phyloP scores from a whole-genome alignment of 2,888 invertebrate genomes.

The Luperina testacea region DNA sequence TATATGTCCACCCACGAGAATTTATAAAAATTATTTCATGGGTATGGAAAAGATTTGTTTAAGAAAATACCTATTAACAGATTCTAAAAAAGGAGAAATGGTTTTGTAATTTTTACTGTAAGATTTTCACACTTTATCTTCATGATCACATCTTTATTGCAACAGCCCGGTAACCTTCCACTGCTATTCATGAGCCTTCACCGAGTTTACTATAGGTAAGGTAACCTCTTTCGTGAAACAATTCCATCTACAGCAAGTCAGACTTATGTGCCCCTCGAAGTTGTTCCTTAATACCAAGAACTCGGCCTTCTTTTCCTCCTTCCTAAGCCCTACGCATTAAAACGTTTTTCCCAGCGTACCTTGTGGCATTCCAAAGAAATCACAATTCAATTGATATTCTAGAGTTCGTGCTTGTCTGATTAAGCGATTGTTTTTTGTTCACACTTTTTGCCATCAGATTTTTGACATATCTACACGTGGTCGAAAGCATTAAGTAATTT shows the following conservation, averaged over 20 bases:
- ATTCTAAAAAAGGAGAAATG: not conserved
- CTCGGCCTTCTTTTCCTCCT: not conserved
- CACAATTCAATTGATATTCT: conserved; percentile 7
- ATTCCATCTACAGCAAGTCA: not conserved
- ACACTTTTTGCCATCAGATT: conserved; percentile 26
- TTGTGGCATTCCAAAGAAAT: not conserved
- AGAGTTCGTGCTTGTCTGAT: conserved; percentile 23
- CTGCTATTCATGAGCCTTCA: not conserved
- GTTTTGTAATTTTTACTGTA: not conserved
- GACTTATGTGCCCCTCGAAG: not conserved
- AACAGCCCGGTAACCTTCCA: not conserved
- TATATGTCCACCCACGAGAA: not conserved
- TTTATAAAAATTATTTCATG: not conserved
- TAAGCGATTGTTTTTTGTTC: conserved; percentile 44
- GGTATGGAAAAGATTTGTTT: not conserved
- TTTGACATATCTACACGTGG: conserved; percentile 29
- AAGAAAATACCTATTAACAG: not conserved
- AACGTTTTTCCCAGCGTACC: not conserved
- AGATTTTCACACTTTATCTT: not conserved
- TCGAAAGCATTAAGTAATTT: conserved; percentile 12
- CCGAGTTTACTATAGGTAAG: not conserved
- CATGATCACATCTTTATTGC: not conserved
- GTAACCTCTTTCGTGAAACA: not conserved
- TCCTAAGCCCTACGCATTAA: not conserved
- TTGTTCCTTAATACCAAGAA: not conserved